Percentiles rank a stretch among this genome's conserved stretches.
These are phyloP conservation scores for Episyrphus balteatus DNA, from an alignment of 1,140 invertebrate species.

Conservation along the genomic window DNA sequence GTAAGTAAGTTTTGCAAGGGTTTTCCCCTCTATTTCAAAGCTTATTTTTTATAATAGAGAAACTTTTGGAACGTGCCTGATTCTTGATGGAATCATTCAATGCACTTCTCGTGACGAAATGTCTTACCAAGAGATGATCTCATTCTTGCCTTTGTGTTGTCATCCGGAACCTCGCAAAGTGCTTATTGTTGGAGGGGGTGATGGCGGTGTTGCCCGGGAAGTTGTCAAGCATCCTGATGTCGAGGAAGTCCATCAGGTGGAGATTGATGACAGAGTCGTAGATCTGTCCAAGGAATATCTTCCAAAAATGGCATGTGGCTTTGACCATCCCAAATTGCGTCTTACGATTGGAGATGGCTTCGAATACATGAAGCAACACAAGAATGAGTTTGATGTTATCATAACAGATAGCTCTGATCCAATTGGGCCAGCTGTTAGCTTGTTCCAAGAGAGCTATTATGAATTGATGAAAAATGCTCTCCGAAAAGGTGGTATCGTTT, in stretches of 20 bases:
- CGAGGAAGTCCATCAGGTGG: conserved; percentile 78
- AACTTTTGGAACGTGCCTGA: conserved; percentile 75
- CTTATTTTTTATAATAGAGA: conserved; percentile 48
- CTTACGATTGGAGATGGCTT: conserved; percentile 89
- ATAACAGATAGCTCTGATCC: conserved; percentile 98
- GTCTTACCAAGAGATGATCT: conserved; percentile 97
- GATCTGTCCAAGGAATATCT: conserved; percentile 82
- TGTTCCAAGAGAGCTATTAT: conserved; percentile 82
- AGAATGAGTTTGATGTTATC: conserved; percentile 87
- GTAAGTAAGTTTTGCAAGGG: conserved; percentile 47
- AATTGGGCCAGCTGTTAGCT: conserved; percentile 62
- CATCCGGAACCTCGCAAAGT: conserved; percentile 88
- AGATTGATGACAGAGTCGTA: conserved; percentile 91
- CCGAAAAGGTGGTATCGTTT: conserved; percentile 78
- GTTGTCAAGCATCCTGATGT: conserved; percentile 87
- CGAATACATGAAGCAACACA: conserved; percentile 82
- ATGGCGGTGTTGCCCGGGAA: conserved; percentile 81
- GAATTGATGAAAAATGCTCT: conserved; percentile 73
- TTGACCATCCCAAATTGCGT: conserved; percentile 70
- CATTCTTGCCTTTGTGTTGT: conserved; percentile 82
- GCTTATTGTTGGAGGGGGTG: conserved; percentile 93
- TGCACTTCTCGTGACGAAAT: conserved; percentile 95
- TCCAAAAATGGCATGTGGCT: conserved; percentile 81
- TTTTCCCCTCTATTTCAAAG: conserved; percentile 3
- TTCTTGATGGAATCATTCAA: conserved; percentile 95